Evolutionary conservation across 1,140 invertebrate species (phyloP), one percentile per base, ranked within the genome.

Genomic region (Sinella curviseta): DNA sequence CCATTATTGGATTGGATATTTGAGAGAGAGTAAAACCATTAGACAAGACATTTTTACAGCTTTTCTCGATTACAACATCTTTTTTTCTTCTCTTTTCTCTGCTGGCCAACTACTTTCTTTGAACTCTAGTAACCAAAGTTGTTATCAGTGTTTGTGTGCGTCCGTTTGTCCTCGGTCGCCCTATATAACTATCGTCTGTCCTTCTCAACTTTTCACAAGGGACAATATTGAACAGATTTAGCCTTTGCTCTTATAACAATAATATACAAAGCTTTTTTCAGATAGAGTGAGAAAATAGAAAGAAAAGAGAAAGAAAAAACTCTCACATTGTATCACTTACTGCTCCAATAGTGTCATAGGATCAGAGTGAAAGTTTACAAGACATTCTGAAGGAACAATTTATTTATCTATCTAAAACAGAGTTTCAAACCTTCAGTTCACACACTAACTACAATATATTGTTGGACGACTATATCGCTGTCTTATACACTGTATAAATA

Each of bases 21-120:
- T 60, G 14, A 60, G 57, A n/a, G n/a, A n/a, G n/a, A 60, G 57
- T 60, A 26, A 60, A 60, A 60, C 57, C 57, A 60, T 60, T 60
- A 60, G 57, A 60, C 57, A 12, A 12, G 57, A 60, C 57, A 60
- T 60, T 60, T 60, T 60, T 60, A 60, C 57, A 17, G 24, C 57
- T 60, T 60, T 60, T 60, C 57, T 3, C 57, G 57, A 60, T 60
- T 60, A 60, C 57, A 60, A 60, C 12, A 60, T 60, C 8, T 60
- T 60, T 60, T 60, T 60, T n/a, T 26, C 57, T 60, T 26, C 14
- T 60, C 57, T 16, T 12, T 14, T n/a, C 24, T 17, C 24, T 60
- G 14, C 24, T 48, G 8, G 8, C 8, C 8, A 48, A 48, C 8
- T 48, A 48, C 8, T 48, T 48, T 8, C 8, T 48, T 20, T 48